Percentiles rank a stretch among this genome's conserved stretches.
phyloP scores from a whole-genome alignment of 2,113 vertebrate species.

The Bagarius yarrelli region DNA sequence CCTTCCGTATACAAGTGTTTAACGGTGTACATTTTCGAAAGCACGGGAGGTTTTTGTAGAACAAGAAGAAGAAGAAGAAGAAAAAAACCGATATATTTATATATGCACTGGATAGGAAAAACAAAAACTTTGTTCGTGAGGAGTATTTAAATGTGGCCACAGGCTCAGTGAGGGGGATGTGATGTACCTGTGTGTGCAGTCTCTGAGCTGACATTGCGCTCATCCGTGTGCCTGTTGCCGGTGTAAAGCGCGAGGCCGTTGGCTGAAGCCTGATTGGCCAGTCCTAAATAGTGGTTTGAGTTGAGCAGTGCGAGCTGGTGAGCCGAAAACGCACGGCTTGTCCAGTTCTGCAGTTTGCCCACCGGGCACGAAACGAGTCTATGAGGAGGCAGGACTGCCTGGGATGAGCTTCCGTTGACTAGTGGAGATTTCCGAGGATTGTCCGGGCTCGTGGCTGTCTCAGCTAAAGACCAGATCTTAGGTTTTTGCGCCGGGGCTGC shows the following conservation, averaged over 20 bases:
- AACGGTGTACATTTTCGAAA: slow-evolving; percentile 19
- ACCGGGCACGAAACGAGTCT: slow-evolving; percentile 91
- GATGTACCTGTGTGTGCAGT: slow-evolving; percentile 85
- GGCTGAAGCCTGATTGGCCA: slow-evolving; percentile 75
- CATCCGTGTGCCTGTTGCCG: slow-evolving; percentile 74
- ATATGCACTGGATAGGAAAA: slow-evolving; percentile 20
- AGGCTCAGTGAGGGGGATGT: slow-evolving; percentile 74
- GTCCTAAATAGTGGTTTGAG: slow-evolving; percentile 90
- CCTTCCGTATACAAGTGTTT: slow-evolving; percentile 7
- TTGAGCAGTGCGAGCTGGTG: slow-evolving; percentile 88
- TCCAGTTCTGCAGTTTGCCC: slow-evolving; percentile 91
- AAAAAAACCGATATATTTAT: neutral
- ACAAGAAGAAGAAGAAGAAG: neutral
- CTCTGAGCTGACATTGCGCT: slow-evolving; percentile 80
- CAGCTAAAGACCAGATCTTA: slow-evolving; percentile 97
- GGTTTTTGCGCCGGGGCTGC: slow-evolving; percentile 82
- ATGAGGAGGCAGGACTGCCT: slow-evolving; percentile 74
- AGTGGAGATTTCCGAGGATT: slow-evolving; percentile 87
- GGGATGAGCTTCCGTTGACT: slow-evolving; percentile 70
- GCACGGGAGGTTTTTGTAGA: neutral
- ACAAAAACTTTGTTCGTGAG: slow-evolving; percentile 53
- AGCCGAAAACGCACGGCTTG: slow-evolving; percentile 87
- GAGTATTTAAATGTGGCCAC: slow-evolving; percentile 39
- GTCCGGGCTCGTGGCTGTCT: slow-evolving; percentile 94
- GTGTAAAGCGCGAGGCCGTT: slow-evolving; percentile 77